Evolutionary conservation across 2,113 vertebrate species (phyloP).

Genomic region (Oncorhynchus mykiss): DNA sequence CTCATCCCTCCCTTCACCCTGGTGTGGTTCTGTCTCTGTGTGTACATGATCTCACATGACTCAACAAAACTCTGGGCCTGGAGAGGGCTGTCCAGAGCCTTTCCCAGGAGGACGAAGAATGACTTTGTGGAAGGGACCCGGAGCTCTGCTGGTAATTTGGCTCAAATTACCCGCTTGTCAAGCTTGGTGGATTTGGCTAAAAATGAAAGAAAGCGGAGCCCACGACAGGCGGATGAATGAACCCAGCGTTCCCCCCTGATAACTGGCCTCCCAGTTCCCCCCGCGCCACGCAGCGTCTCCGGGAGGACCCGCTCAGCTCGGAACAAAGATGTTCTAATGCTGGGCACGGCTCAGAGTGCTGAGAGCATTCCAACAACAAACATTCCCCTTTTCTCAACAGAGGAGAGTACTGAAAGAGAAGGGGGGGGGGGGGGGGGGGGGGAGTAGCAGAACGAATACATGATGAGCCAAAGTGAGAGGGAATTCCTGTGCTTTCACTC

Average conservation of each 20-base stretch:
- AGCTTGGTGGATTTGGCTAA: conserved; percentile 92
- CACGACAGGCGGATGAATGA: conserved; percentile 86
- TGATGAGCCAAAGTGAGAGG: conserved; percentile 54
- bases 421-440: conserved; percentile 1
- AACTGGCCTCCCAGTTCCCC: conserved; percentile 42
- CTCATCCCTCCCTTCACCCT: conserved; percentile 19
- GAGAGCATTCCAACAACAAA: conserved; percentile 48
- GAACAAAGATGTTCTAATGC: conserved; percentile 72
- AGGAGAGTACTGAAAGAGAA: neutral
- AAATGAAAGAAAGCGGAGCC: conserved; percentile 85
- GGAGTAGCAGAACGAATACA: conserved; percentile 36
- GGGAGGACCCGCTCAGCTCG: conserved; percentile 52
- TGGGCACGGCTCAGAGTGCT: conserved; percentile 10
- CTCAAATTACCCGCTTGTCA: conserved; percentile 91
- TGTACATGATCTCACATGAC: conserved; percentile 82
- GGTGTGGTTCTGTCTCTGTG: conserved; percentile 60
- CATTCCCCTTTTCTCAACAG: conserved; percentile 39
- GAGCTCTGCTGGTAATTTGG: conserved; percentile 83
- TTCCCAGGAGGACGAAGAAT: conserved; percentile 84
- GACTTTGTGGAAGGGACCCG: conserved; percentile 81
- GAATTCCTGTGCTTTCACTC: conserved; percentile 49
- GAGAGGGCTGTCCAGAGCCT: conserved; percentile 81
- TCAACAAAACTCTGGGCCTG: conserved; percentile 90
- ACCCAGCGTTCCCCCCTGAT: conserved; percentile 78
- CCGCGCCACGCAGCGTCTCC: conserved; percentile 54